Base-by-base conservation (phyloP, 1,140 invertebrate species). In the Euwallacea similis region DNA sequence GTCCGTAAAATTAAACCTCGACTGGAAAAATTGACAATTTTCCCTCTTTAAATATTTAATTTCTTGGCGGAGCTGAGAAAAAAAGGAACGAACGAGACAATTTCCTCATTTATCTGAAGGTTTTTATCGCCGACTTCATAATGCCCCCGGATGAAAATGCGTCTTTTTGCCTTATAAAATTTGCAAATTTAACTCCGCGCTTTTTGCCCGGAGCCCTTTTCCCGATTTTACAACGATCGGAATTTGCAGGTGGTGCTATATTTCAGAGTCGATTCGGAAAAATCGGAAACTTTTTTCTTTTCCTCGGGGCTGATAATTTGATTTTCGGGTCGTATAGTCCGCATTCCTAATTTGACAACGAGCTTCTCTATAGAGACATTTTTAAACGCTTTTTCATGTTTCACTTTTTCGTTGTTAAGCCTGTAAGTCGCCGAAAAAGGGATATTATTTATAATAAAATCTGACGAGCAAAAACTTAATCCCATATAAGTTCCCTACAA, bases 211-310 rank as follows among this genome's bases (percentile, higher is more conserved):
- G 62, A 65, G 62, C 62, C 44, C 42, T 33, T 33, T 65, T 65
- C 42, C 62, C 62, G 42, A 65, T 65, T 65, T 54, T 65, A 54
- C 62, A 65, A 65, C 44, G 47, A 65, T 65, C 54, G 62, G 62
- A 54, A 65, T 65, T 65, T 65, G 46, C 62, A 65, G 62, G 62
- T 65, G 62, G 62, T 54, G 62, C 62, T 42, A 65, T 65, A 65
- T 65, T 65, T 65, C 62, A 65, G 62, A 65, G 62, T 65, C 62
- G 54, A 65, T 65, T 65, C 54, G 47, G 21, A 65, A 54, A 65
- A 54, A 15, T 42, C 42, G 60, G 42, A 44, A 11, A n/a, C 21
- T 60, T 42, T 59, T 42, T 60, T 60, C 9, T 60, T 50, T 33
- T 33, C 21, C 21, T 33, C 21, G 21, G 21, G 21, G 50, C 50